These are phyloP conservation scores for Chondrilla cf. caribensis DNA, from an alignment of 37 sponge, comb jelly and placozoan genomes.

Conservation along the genomic window DNA sequence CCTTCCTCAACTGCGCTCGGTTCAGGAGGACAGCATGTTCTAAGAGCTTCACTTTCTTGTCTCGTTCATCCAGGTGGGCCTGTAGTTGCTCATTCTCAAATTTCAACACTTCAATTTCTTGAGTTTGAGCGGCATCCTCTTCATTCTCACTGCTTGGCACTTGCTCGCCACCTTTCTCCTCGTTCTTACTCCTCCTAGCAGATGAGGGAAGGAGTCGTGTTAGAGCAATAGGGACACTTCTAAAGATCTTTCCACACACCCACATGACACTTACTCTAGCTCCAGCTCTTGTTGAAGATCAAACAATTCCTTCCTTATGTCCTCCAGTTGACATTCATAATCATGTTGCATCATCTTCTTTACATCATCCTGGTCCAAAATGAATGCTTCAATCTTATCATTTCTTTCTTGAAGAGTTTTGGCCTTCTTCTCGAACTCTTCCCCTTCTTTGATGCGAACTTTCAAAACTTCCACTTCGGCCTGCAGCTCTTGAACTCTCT, in stretches of 20 bases:
- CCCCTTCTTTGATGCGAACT: too few species aligned
- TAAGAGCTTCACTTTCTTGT: neutral
- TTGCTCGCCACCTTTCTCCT: too few species aligned
- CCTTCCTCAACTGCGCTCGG: neutral
- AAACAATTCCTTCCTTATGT: neutral
- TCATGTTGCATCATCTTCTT: constrained; percentile 4
- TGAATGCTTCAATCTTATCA: constrained; percentile 15
- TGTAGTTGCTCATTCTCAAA: neutral
- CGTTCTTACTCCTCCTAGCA: too few species aligned
- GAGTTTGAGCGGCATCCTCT: neutral
- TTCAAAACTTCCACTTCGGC: neutral
- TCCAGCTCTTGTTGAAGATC: neutral
- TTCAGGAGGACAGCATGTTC: neutral
- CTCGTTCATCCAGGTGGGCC: neutral
- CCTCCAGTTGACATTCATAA: neutral
- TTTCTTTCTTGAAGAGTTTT: neutral
- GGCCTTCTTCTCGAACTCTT: neutral
- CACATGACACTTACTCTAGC: too few species aligned
- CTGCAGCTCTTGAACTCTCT: neutral
- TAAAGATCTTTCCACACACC: too few species aligned
- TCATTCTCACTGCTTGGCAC: neutral
- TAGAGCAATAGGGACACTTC: too few species aligned
- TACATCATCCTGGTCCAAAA: constrained; percentile 10
- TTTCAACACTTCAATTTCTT: neutral
- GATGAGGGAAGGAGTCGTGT: too few species aligned